Evolutionary conservation across 2,797 vertebrate species (phyloP), one percentile per base, ranked within the genome.

Genomic region (Labeo calbasu): DNA sequence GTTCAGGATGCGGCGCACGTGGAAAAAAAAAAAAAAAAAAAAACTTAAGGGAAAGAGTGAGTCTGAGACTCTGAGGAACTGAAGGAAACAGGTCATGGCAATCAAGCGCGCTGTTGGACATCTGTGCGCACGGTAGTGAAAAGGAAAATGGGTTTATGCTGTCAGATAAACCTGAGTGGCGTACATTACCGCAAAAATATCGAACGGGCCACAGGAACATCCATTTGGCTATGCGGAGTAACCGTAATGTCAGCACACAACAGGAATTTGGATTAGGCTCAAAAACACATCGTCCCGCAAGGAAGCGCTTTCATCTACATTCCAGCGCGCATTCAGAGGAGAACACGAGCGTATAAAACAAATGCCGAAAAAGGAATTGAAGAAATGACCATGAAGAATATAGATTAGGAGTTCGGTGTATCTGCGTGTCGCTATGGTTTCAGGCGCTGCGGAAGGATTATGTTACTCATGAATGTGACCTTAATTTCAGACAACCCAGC

Each of bases 21-120:
- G 12, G 32, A 89, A 86, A 85, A 76, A 36, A 36, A 36, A 36
- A 89, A 86, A 85, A 77, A 72, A 75, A 82, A 59, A 75, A 15
- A 68, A 61, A n/a, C 14, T 14, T 50, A n/a, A 81, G 55, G 85
- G 36, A 79, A 66, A 81, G 68, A 85, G 75, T 77, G 68, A 86
- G 84, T 83, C 43, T 86, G 43, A 88, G 86, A 88, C n/a, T 86
- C 43, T 32, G n/a, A 81, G 77, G 63, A 55, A 46, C 57, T 59
- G 40, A 83, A 43, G 43, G 76, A 83, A 83, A 83, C 83, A 43
- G 76, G 76, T 84, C 83, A 65, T 8, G n/a, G 83, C 83, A 84
- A 84, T 84, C 76, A 79, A 50, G 77, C 2, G 10, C 83, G 65
- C 66, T 72, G 55, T 36, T 84, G 76, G 83, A 79, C 68, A 84